Evolutionary conservation across 1,140 invertebrate genomes (phyloP), one percentile per base, ranked within the genome.

Genomic region (Pseudoatta argentina): DNA sequence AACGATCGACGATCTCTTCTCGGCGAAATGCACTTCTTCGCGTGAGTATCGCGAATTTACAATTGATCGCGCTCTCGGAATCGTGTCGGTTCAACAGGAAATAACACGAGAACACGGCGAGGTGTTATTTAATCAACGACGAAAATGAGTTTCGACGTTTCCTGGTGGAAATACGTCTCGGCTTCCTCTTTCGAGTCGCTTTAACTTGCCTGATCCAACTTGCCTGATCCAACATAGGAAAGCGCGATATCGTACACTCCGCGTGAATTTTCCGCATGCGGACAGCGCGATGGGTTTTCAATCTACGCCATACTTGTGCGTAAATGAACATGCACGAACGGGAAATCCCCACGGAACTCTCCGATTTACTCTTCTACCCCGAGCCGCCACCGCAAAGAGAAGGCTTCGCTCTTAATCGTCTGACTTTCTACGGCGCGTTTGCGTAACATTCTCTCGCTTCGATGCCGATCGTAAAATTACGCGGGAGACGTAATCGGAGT

Each of bases 361-460:
- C 39, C 39, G 73, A 78, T 27, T 86, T 55, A 86, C 39, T 86
- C 64, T 61, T 24, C 39, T 61, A 44, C 18, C 30, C 44, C 18
- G 44, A 12, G 34, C 53, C 12, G 24, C 18, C 48, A 53, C 18
- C 76, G 27, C 59, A 27, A 18, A 63, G 71, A 61, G 73, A 73
- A 69, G 39, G 72, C 82, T 59, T 76, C 82, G 44, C 48, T 86
- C 88, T 90, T 91, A 87, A 90, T 90, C 85, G 83, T 69, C 64
- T 48, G 75, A 90, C 89, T 91, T 91, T 91, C 89, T 90, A 90
- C 87, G 44, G 3, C 12, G 21, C 34, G 39, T 81, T 89, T 89
- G 88, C 88, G 88, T 75, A 90, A 90, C 82, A 83, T 63, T 63
- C 48, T 63, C 48, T 63, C 14, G 77, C 57, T 48, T 30, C 5